Base-by-base conservation (phyloP, 2,113 vertebrate species). In the Tetrax tetrax region DNA sequence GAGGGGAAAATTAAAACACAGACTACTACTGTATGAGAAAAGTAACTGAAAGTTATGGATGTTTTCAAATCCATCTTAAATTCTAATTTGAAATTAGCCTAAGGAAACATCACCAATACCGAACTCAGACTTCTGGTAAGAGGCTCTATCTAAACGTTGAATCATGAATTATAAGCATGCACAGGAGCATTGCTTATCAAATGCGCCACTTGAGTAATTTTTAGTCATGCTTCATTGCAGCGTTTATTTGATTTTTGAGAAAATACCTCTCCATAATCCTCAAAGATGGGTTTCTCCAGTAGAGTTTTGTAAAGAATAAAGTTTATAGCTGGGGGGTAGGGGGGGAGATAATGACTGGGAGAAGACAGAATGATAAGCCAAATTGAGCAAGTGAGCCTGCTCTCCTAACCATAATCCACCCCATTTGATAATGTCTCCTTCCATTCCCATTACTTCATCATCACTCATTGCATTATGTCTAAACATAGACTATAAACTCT, bases 371-470 rank as follows among this genome's bases (percentile, higher is more conserved):
- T 12, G n/a, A 65, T 47, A 29, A 70, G 53, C 29, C 48, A n/a
- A 69, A 82, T 66, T 38, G 89, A 93, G 84, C 57, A 33, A 31
- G 14, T 25, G 41, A 81, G 59, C 37, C 81, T 84, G 43, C 56
- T 81, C 35, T 66, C 79, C 22, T 47, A 88, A 82, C 41, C 53
- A 41, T 6, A 78, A 50, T 14, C 79, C 63, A 78, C 45, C n/a
- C 82, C 41, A 53, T 64, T 21, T 43, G 50, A 94, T 88, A 91
- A 57, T 2, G 12, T 37, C 81, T 21, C 79, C 88, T 79, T 79
- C 72, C 83, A 89, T 75, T 86, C 92, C 94, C 94, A 96, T 82
- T 72, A 90, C 89, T 93, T 83, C 79, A 94, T 41, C 87, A 93
- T 63, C 86, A 24, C 69, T 96, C 89, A 95, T 82, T 91, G 89